Percentiles rank a stretch among this genome's conserved stretches.
Conservation (phyloP, 2,113 vertebrate genomes). For the Okapia johnstoni region DNA sequence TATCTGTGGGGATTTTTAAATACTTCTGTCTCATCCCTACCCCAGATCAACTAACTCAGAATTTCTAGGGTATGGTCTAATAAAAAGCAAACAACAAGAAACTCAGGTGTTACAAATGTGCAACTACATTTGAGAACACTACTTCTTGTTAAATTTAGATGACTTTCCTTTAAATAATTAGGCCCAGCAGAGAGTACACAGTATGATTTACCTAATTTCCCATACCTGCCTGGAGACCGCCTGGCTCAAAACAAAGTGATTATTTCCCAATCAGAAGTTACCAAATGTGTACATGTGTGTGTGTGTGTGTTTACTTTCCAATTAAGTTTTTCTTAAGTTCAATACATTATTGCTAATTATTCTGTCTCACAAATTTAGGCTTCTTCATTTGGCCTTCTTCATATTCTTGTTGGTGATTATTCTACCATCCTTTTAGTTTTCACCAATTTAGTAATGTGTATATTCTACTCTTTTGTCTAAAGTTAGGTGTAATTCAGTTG, state of each 20-base stretch:
- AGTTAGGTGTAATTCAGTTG: conserved; percentile 46
- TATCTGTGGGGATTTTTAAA: background rate
- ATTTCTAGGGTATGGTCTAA: background rate
- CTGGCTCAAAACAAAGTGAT: background rate
- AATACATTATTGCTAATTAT: conserved; percentile 23
- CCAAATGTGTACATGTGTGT: background rate
- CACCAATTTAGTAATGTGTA: background rate
- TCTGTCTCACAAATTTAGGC: background rate
- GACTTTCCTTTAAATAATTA: background rate
- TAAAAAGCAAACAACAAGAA: background rate
- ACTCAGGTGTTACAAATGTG: background rate
- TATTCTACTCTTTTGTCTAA: background rate
- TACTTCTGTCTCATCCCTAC: background rate
- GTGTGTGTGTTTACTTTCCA: background rate
- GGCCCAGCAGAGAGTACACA: background rate
- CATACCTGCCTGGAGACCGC: background rate
- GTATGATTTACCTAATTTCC: conserved; percentile 4
- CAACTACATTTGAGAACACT: background rate
- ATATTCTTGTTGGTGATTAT: background rate
- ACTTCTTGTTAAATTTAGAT: conserved; percentile 35
- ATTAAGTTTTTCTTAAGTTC: background rate
- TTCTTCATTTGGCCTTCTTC: background rate
- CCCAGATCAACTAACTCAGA: background rate
- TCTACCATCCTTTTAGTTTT: background rate
- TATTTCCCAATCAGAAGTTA: background rate